Evolutionary conservation across 2,113 vertebrate genomes (phyloP).

Genomic region (Paedocypris sp.): DNA sequence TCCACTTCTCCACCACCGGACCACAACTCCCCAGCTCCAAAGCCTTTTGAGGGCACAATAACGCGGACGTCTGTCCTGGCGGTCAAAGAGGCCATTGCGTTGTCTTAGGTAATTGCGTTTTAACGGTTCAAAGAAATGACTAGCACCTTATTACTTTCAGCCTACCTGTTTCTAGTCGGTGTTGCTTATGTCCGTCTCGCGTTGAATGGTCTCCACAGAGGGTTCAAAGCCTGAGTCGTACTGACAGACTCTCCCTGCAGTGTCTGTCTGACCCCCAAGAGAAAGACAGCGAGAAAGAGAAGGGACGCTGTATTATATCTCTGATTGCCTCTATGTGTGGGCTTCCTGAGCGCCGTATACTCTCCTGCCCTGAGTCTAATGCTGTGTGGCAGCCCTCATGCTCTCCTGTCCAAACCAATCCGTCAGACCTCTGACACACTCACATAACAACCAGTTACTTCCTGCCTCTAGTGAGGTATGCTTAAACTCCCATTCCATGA

Average conservation of each 20-base stretch:
- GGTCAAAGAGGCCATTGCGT: too few relatives aligned
- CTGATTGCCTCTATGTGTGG: conserved; percentile 57
- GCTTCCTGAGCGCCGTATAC: conserved; percentile 57
- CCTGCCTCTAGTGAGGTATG: conserved; percentile 1
- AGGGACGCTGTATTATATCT: conserved; percentile 62
- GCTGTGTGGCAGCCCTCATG: conserved; percentile 58
- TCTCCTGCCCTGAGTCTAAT: conserved; percentile 67
- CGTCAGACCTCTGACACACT: conserved; percentile 55
- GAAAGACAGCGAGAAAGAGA: conserved; percentile 23
- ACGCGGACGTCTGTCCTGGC: too few relatives aligned
- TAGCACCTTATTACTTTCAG: too few relatives aligned
- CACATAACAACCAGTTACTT: conserved; percentile 7
- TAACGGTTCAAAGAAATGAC: too few relatives aligned
- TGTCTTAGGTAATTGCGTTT: too few relatives aligned
- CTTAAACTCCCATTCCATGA: not conserved
- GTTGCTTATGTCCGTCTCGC: conserved; percentile 4
- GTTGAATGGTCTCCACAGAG: not conserved
- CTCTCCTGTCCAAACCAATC: conserved; percentile 68
- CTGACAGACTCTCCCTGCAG: conserved; percentile 21
- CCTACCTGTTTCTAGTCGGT: too few relatives aligned
- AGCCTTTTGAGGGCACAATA: too few relatives aligned
- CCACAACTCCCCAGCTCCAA: too few relatives aligned
- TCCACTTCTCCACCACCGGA: too few relatives aligned
- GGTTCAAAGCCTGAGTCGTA: conserved; percentile 5
- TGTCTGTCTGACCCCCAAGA: conserved; percentile 22